phyloP scores from a whole-genome alignment of 2,888 invertebrate species.

The Tinea semifulvella region DNA sequence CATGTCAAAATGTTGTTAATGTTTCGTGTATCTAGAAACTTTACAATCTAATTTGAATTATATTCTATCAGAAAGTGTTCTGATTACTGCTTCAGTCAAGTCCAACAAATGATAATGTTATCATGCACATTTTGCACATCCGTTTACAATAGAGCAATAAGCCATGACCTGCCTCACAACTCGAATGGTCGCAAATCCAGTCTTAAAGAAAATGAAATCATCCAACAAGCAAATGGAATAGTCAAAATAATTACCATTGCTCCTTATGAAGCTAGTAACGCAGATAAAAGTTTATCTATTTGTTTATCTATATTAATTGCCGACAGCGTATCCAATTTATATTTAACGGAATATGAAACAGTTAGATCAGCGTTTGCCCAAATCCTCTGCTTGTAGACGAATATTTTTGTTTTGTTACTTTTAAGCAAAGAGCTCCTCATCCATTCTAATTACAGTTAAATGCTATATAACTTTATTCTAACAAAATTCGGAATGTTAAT shows the following conservation, averaged over 20 bases:
- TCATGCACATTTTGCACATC: slow-evolving; percentile 32
- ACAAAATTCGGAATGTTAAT: too few species aligned
- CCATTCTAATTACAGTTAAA: too few species aligned
- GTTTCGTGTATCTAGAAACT: too few species aligned
- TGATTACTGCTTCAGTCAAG: not conserved
- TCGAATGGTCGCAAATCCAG: slow-evolving; percentile 21
- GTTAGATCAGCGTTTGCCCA: slow-evolving; percentile 2
- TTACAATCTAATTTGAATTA: too few species aligned
- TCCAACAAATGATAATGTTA: not conserved
- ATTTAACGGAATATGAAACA: slow-evolving; percentile 4
- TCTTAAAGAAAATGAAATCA: not conserved
- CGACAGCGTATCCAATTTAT: not conserved
- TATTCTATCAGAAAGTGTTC: not conserved
- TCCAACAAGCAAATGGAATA: not conserved
- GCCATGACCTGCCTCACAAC: slow-evolving; percentile 62
- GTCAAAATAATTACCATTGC: not conserved
- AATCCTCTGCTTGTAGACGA: too few species aligned
- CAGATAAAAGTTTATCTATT: slow-evolving; percentile 1
- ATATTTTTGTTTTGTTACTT: too few species aligned
- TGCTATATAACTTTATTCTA: too few species aligned
- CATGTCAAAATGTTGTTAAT: too few species aligned
- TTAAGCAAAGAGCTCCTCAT: too few species aligned
- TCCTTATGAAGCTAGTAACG: not conserved
- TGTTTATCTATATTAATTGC: not conserved
- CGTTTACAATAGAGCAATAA: slow-evolving; percentile 54